Percentiles rank a stretch among this genome's conserved stretches.
These are phyloP conservation scores for Geotrypetes seraphini DNA, from an alignment of 2,797 vertebrate species.

Conservation along the genomic window DNA sequence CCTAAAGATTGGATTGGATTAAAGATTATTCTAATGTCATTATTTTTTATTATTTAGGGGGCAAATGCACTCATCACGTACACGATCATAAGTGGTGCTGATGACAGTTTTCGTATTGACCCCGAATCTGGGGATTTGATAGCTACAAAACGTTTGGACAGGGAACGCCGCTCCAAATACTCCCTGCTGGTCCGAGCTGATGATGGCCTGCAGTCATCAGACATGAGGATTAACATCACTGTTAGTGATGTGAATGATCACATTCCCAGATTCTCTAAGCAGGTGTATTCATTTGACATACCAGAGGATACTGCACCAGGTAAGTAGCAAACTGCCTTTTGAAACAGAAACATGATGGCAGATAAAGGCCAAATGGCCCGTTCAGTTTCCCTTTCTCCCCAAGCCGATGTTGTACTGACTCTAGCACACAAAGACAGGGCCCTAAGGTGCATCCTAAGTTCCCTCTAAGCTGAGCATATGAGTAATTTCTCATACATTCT, in stretches of 20 bases:
- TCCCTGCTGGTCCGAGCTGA: constrained; percentile 87
- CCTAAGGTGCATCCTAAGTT: no score
- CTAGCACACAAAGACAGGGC: no score
- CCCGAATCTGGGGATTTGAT: constrained; percentile 89
- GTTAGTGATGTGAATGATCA: constrained; percentile 92
- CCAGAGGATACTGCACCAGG: constrained; percentile 81
- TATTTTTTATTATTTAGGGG: constrained; percentile 56
- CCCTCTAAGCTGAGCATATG: no score
- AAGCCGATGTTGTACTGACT: no score
- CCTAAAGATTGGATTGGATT: no score
- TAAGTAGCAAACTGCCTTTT: constrained; percentile 22
- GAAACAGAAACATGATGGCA: no score
- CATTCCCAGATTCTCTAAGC: constrained; percentile 78
- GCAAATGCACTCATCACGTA: constrained; percentile 93
- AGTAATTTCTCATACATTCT: no score
- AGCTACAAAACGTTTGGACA: constrained; percentile 80
- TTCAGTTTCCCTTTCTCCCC: no score
- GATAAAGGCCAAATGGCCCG: no score
- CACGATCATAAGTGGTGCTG: constrained; percentile 89
- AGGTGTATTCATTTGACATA: constrained; percentile 85
- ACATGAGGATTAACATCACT: constrained; percentile 90
- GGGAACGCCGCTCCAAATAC: constrained; percentile 86
- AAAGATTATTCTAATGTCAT: no score
- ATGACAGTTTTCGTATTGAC: constrained; percentile 90
- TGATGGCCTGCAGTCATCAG: constrained; percentile 88